Percentiles rank a stretch among this genome's conserved stretches.
These are phyloP conservation scores for Petrolisthes manimaculis DNA, from an alignment of 2,888 invertebrate genomes.

Conservation along the genomic window DNA sequence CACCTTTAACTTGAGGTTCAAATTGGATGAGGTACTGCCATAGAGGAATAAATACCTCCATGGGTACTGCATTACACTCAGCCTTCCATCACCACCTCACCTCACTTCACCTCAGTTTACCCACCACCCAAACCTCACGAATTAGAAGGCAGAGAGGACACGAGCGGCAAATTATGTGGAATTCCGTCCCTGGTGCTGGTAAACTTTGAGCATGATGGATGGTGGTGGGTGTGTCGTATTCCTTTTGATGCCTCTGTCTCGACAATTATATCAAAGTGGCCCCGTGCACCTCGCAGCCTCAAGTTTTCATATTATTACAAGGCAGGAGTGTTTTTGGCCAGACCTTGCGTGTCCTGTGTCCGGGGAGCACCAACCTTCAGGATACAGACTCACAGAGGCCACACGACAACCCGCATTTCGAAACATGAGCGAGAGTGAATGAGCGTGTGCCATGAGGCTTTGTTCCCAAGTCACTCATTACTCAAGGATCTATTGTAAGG, in stretches of 20 bases:
- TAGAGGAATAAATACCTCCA: no score
- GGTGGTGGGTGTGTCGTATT: neutral
- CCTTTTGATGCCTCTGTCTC: conserved; percentile 17
- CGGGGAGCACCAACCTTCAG: neutral
- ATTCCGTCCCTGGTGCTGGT: neutral
- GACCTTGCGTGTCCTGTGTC: conserved; percentile 9
- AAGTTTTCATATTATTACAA: conserved; percentile 26
- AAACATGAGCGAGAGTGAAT: neutral
- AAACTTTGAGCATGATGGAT: conserved; percentile 35
- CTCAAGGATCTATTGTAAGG: no score
- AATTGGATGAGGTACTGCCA: neutral
- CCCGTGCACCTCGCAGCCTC: neutral
- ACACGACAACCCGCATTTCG: neutral
- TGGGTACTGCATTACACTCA: neutral
- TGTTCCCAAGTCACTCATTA: no score
- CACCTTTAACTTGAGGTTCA: neutral
- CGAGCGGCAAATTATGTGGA: conserved; percentile 25
- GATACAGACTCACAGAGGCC: neutral
- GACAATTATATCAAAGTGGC: conserved; percentile 34
- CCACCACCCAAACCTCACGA: neutral
- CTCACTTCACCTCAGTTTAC: neutral
- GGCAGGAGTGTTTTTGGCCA: conserved; percentile 8
- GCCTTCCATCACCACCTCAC: neutral
- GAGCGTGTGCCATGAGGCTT: no score
- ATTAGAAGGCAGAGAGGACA: conserved; percentile 22